Conservation (phyloP, 2,113 vertebrate genomes). For the Ptychochromis oligacanthus region DNA sequence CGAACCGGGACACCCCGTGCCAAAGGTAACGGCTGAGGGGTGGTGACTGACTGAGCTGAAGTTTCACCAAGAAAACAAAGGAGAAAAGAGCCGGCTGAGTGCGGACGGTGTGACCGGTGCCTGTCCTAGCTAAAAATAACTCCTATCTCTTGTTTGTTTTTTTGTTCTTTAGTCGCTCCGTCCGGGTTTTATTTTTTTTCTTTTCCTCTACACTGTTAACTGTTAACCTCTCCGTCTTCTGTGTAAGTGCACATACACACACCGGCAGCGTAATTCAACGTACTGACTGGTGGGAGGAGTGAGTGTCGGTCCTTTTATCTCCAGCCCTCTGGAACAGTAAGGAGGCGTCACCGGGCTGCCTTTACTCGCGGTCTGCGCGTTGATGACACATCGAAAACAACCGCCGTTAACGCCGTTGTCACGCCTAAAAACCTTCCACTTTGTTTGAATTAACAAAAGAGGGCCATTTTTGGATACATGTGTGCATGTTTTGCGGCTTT, state of each 20-base stretch:
- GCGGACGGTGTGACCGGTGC: background rate
- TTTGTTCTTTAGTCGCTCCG: background rate
- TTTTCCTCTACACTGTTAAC: background rate
- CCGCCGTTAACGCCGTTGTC: background rate
- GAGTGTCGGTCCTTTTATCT: slow-evolving; percentile 40
- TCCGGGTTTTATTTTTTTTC: background rate
- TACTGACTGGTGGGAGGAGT: slow-evolving; percentile 53
- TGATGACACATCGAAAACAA: background rate
- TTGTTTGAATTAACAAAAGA: background rate
- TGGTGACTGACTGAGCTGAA: slow-evolving; percentile 45
- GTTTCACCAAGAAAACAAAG: slow-evolving; percentile 47
- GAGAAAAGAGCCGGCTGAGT: background rate
- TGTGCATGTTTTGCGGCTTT: background rate
- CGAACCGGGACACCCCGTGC: slow-evolving; percentile 24
- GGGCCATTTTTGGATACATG: background rate
- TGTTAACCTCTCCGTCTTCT: background rate
- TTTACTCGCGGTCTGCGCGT: slow-evolving; percentile 32
- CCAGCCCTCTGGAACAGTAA: slow-evolving; percentile 30
- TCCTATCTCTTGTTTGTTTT: background rate
- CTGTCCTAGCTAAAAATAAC: background rate
- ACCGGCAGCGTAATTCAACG: slow-evolving; percentile 11
- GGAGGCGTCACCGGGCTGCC: slow-evolving; percentile 43
- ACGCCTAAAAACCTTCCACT: background rate
- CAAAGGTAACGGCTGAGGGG: slow-evolving; percentile 3
- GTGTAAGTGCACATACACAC: background rate